phyloP scores from a whole-genome alignment of 2,888 invertebrate genomes.

The Deroplatys truncata region DNA sequence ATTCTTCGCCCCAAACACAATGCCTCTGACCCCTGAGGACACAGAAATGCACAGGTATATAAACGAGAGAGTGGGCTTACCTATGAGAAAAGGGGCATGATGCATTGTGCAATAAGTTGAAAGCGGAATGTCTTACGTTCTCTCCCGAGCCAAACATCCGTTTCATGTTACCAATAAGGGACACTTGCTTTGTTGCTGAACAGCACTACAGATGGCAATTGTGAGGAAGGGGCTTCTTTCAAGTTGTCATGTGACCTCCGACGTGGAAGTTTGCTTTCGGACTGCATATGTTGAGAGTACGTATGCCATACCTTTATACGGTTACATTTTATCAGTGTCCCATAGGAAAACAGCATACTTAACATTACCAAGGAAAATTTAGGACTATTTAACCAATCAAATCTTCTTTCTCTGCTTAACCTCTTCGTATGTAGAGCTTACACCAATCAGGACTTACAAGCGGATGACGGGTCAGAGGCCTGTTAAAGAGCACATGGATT shows the following conservation, averaged over 20 bases:
- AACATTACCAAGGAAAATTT: too few species aligned
- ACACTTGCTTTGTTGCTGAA: not conserved
- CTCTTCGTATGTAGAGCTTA: too few species aligned
- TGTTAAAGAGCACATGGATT: too few species aligned
- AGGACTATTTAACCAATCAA: too few species aligned
- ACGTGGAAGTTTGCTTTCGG: not conserved
- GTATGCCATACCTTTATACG: too few species aligned
- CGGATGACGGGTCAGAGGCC: too few species aligned
- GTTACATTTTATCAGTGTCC: too few species aligned
- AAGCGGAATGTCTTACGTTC: not conserved
- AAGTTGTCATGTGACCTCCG: not conserved
- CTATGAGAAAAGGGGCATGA: not conserved
- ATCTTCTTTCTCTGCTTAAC: too few species aligned
- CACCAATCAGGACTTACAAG: too few species aligned
- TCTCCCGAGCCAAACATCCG: not conserved
- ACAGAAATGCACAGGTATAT: not conserved
- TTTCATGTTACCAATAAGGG: not conserved
- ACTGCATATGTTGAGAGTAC: not conserved
- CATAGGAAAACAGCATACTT: too few species aligned
- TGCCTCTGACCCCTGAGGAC: not conserved
- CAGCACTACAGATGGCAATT: not conserved
- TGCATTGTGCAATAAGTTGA: not conserved
- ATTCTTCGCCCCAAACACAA: not conserved
- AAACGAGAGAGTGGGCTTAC: not conserved
- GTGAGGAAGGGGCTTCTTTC: not conserved